Conservation (phyloP, 2,113 vertebrate species). For the Puntigrus tetrazona region DNA sequence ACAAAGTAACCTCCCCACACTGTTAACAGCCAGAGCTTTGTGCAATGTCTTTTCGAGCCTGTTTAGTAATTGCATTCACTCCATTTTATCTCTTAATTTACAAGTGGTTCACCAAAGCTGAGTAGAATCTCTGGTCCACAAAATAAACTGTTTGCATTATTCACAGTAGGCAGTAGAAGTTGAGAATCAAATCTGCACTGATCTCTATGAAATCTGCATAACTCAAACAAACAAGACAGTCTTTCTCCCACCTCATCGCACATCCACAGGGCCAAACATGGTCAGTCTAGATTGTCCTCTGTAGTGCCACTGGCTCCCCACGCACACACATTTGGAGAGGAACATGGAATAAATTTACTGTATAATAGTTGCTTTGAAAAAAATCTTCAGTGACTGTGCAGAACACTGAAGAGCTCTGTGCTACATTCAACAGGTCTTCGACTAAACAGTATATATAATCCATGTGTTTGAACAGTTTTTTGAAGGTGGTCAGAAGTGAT, state of each 20-base stretch:
- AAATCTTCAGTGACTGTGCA: neutral
- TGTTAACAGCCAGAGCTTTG: neutral
- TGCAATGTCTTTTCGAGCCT: neutral
- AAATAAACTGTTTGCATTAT: neutral
- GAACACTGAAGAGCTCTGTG: neutral
- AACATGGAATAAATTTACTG: neutral
- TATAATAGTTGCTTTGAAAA: neutral
- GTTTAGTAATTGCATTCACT: neutral
- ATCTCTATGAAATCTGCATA: conserved; percentile 8
- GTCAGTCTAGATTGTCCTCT: neutral
- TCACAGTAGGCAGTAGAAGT: neutral
- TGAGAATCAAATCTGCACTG: neutral
- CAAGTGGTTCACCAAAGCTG: neutral
- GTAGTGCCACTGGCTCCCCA: neutral
- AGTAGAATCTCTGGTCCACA: neutral
- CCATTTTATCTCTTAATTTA: neutral
- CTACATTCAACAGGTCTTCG: neutral
- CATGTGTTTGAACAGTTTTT: neutral
- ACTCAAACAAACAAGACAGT: neutral
- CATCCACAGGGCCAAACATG: neutral
- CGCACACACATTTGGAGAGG: neutral
- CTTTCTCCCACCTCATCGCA: neutral
- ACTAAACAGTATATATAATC: neutral
- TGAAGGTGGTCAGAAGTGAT: neutral
- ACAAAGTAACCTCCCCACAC: too few species aligned